Conservation (phyloP, 2,113 vertebrate genomes). For the Aegithalos caudatus region DNA sequence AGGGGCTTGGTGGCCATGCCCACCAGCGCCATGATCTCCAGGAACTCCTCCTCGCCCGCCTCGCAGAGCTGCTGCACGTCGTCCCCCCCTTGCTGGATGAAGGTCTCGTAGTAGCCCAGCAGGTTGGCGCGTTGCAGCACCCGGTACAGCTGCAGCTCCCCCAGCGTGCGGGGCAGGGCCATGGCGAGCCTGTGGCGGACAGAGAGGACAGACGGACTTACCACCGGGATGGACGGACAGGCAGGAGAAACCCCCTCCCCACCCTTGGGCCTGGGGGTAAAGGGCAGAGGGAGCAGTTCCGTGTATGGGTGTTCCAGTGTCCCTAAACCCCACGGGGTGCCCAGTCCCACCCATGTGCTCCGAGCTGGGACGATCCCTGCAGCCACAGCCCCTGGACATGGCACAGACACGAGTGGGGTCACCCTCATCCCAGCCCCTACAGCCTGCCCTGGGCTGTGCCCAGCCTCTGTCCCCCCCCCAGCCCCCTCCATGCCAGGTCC, state of each 20-base stretch:
- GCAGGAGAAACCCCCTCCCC: background rate
- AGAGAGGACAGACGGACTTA: background rate
- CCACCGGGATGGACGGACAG: fast-evolving
- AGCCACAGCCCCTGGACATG: background rate
- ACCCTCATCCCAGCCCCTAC: background rate
- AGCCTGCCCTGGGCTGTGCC: background rate
- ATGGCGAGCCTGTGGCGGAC: conserved; percentile 64
- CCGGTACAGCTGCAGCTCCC: conserved; percentile 95
- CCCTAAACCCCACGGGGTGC: fast-evolving
- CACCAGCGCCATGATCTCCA: conserved; percentile 98
- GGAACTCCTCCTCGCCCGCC: conserved; percentile 94
- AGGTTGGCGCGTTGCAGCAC: conserved; percentile 95
- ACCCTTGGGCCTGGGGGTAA: background rate
- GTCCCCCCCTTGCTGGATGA: conserved; percentile 98
- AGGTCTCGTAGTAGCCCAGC: conserved; percentile 96
- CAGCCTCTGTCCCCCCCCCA: too few species aligned
- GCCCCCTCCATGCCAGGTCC: background rate
- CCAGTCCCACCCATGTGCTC: background rate
- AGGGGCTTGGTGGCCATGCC: conserved; percentile 98
- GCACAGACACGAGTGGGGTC: background rate
- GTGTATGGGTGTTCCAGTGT: background rate
- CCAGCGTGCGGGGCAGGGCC: conserved; percentile 94
- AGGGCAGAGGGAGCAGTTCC: background rate
- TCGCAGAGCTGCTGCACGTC: conserved; percentile 97
- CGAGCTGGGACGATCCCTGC: fast-evolving